Evolutionary conservation across 1,140 invertebrate genomes (phyloP).

Genomic region (Caenorhabditis briggsae): DNA sequence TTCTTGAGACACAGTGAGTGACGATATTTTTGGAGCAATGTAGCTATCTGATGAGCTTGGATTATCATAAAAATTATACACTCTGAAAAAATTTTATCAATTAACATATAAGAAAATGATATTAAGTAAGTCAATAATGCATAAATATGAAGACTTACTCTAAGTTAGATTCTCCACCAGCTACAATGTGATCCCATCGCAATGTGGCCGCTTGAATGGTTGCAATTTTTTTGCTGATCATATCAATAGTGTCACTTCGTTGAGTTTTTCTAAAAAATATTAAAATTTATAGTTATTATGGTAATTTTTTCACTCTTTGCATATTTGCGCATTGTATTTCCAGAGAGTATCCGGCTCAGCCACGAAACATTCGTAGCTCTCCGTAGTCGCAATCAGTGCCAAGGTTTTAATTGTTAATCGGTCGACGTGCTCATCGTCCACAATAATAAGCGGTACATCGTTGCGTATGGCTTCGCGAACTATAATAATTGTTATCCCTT

Average conservation of each 20-base stretch:
- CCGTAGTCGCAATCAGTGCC: neutral
- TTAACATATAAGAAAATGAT: no score
- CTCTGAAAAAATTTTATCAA: no score
- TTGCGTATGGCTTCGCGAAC: neutral
- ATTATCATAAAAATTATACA: no score
- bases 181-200: no score
- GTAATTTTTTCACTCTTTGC: neutral
- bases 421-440: neutral
- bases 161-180: no score
- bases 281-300: no score
- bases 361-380: neutral
- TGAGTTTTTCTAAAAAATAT: neutral
- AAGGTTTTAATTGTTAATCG: neutral
- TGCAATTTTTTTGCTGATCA: neutral
- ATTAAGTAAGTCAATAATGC: no score
- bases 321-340: neutral
- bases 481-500: neutral
- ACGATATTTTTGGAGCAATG: neutral
- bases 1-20: neutral
- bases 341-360: neutral
- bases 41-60: no score
- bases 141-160: no score
- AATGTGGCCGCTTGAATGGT: no score
- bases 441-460: neutral
- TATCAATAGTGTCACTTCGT: neutral